phyloP scores from a whole-genome alignment of 2,797 vertebrate species.

The Mus minutoides region DNA sequence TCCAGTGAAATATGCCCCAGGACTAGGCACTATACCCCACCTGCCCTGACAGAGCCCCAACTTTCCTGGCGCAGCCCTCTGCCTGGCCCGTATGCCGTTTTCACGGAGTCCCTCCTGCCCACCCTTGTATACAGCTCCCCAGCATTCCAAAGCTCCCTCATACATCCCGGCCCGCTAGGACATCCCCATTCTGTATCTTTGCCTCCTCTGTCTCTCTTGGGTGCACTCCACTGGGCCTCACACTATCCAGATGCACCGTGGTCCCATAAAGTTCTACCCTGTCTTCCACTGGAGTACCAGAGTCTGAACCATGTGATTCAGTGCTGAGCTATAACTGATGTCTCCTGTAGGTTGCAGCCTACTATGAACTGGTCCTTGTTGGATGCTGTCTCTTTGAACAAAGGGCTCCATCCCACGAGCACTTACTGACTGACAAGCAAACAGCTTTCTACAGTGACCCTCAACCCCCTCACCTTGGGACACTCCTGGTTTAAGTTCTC shows the following conservation, averaged over 20 bases:
- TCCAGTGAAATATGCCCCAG: background rate
- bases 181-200: background rate
- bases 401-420: background rate
- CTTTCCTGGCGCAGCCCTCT: accelerated
- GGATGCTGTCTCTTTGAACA: background rate
- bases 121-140: background rate
- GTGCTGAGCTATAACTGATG: accelerated
- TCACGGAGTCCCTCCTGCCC: background rate
- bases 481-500: background rate
- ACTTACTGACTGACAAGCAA: background rate
- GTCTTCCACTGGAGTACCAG: no score
- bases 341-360: background rate
- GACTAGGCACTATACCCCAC: background rate
- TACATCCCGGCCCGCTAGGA: background rate
- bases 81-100: background rate
- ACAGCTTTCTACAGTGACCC: background rate
- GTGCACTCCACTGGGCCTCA: background rate
- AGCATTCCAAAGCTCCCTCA: background rate
- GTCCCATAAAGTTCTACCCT: background rate
- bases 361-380: background rate
- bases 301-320: background rate
- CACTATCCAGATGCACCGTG: accelerated
- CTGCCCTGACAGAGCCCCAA: background rate
- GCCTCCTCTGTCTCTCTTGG: background rate
- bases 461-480: background rate